Evolutionary conservation across 2,113 vertebrate species (phyloP), one percentile per base, ranked within the genome.

Genomic region (Ancistrus triradiatus): DNA sequence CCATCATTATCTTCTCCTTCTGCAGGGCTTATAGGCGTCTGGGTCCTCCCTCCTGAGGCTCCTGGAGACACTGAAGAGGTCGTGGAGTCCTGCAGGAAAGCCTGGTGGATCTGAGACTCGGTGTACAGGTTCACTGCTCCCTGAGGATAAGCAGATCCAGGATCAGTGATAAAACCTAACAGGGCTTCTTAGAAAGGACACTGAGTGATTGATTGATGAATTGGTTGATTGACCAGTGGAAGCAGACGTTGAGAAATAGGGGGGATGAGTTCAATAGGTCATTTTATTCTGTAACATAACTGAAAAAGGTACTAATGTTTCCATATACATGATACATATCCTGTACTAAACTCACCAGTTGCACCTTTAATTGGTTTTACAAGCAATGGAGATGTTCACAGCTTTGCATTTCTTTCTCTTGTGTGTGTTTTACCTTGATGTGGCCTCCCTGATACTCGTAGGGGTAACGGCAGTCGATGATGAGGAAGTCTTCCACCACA

Each of bases 401-500:
- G n/a, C n/a, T n/a, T n/a, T n/a, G n/a, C n/a, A n/a, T n/a, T n/a
- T n/a, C n/a, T n/a, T n/a, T n/a, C n/a, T n/a, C n/a, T n/a, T n/a
- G n/a, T n/a, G n/a, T n/a, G n/a, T n/a, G n/a, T n/a, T n/a, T n/a
- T 7, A 83, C 81, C 81, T 71, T 73, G 19, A 83, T 81, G 38
- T 83, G 79, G 2, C 81, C 81, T 6, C 81, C 81, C 4, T 72
- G 40, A 44, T 75, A 81, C 37, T 83, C 81, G 3, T 83, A 83
- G 0, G 81, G 81, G 50, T 79, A 83, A 5, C 79, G 75, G 18
- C 81, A 83, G 66, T 83, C 81, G 15, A 83, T 37, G 11, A 83
- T 63, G 17, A 78, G 66, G 57, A 67, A 77, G 7, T 72, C 62
- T 37, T 64, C 58, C 25, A 81, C 74, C 2, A 50, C 15, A 5